Evolutionary conservation across 2,113 vertebrate genomes (phyloP), one percentile per base, ranked within the genome.

Genomic region (Tyto alba): DNA sequence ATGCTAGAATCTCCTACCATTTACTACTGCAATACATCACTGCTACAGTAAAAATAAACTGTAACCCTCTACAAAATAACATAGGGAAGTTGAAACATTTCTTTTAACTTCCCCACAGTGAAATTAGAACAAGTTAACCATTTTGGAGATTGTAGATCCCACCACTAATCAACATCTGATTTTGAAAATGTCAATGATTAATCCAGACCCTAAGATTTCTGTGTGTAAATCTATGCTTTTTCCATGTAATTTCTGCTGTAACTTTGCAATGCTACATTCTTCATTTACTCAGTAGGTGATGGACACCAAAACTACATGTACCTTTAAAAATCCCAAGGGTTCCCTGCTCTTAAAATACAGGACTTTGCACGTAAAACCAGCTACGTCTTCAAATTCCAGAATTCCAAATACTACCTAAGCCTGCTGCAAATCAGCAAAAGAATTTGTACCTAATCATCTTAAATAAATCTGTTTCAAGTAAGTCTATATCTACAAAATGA

Each of bases 361-460:
- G 26, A 29, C 36, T 90, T 84, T 5, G 2, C 30, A 63, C 40
- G 29, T 25, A 78, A 71, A 34, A 59, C 3, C 23, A 84, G 64
- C 36, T 93, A 90, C 71, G 50, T 38, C 50, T 92, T 83, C 15
- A 40, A 71, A 67, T 71, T 75, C 23, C 89, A 81, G 26, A 78
- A 84, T 62, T 55, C 63, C 62, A 96, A 85, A 88, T 29, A 68
- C 34, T 41, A 55, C 34, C 57, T 53, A 89, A 94, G n/a, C 79
- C 73, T 93, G 40, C 72, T 22, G 81, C 34, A 97, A 97, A 97
- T 92, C 57, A 92, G 77, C 82, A 93, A 77, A 97, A 87, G 63
- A 96, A 97, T 96, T 93, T 77, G 8, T 38, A 20, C 48, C 15
- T 95, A 97, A 97, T 86, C 45, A 74, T 69, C 72, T 90, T 91